Evolutionary conservation across 2,888 invertebrate genomes (phyloP).

Genomic region (Arrhopalites spinosus): DNA sequence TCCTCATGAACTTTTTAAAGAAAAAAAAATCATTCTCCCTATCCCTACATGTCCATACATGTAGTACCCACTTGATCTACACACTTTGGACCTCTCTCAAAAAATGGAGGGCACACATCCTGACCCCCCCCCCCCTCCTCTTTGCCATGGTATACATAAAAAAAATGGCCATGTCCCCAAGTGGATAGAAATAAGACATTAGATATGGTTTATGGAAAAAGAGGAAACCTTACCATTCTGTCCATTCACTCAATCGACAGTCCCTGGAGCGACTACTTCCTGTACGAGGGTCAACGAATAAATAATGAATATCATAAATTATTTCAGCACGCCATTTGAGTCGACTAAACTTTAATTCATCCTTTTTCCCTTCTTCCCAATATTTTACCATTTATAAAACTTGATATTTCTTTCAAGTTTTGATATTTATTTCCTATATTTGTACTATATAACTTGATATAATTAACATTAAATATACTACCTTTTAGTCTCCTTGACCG

Average conservation of each 20-base stretch:
- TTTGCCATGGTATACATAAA: neutral
- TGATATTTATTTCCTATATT: no score
- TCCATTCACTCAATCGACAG: conserved; percentile 57
- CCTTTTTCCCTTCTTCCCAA: conserved; percentile 14
- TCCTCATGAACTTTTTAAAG: no score
- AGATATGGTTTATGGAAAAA: no score
- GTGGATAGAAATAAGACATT: neutral
- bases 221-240: conserved; percentile 56
- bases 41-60: neutral
- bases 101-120: neutral
- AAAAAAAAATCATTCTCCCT: no score
- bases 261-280: conserved; percentile 41
- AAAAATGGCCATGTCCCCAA: neutral
- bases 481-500: conserved; percentile 36
- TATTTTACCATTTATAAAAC: no score
- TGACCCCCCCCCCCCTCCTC: no score
- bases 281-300: conserved; percentile 30
- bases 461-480: conserved; percentile 7
- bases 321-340: conserved; percentile 28
- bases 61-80: neutral
- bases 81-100: neutral
- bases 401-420: no score
- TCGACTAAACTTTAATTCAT: conserved; percentile 21
- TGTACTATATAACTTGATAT: no score
- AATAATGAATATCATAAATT: conserved; percentile 34